Evolutionary conservation across 2,113 vertebrate species (phyloP).

Genomic region (Garra rufa): DNA sequence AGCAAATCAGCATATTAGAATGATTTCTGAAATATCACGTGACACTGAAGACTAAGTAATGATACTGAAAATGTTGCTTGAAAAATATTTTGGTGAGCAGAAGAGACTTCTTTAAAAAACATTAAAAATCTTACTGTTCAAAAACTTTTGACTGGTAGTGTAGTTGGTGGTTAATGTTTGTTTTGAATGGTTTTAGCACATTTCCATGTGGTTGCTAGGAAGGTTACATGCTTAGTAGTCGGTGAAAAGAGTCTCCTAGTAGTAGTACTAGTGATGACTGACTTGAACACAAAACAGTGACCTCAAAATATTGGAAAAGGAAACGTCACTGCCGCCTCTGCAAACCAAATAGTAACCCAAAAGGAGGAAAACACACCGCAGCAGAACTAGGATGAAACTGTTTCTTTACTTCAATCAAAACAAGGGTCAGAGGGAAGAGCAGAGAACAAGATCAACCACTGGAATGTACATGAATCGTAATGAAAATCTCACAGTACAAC

Average conservation of each 20-base stretch:
- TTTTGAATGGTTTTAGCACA: not conserved
- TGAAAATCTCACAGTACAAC: conserved; percentile 32
- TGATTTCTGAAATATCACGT: too few species aligned
- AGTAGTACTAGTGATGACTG: not conserved
- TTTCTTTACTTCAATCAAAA: conserved; percentile 49
- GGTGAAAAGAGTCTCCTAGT: not conserved
- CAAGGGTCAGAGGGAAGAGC: conserved; percentile 30
- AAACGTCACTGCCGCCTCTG: not conserved
- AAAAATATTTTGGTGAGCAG: not conserved
- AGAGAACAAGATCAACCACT: conserved; percentile 36
- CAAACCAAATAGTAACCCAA: not conserved
- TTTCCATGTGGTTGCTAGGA: not conserved
- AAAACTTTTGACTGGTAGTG: too few species aligned
- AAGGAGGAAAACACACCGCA: conserved; percentile 41
- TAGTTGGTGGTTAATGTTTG: not conserved
- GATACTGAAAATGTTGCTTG: too few species aligned
- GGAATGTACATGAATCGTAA: conserved; percentile 56
- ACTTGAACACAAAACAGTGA: conserved; percentile 13
- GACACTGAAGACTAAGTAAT: too few species aligned
- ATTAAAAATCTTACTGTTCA: too few species aligned
- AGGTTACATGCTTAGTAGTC: not conserved
- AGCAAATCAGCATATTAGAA: too few species aligned
- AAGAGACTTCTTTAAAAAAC: too few species aligned
- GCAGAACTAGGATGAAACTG: conserved; percentile 19
- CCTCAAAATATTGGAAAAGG: conserved; percentile 6